Base-by-base conservation (phyloP, 2,797 vertebrate species). In the Enteromius viviparus region DNA sequence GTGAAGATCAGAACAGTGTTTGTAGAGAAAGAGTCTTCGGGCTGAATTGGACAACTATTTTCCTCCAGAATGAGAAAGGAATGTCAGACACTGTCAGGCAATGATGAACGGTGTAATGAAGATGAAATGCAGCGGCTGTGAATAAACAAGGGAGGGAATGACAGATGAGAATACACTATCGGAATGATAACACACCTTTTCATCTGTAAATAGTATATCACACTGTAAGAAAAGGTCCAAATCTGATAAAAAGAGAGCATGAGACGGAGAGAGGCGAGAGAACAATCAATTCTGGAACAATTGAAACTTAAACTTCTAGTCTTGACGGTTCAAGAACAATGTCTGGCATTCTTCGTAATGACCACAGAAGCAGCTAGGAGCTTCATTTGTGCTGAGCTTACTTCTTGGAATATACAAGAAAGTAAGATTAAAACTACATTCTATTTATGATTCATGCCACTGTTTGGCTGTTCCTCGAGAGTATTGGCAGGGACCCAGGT, bases 311-410 rank as follows among this genome's bases (percentile, higher is more conserved):
- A 92, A 88, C 84, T 85, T 76, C 49, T 76, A 71, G 89, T 85
- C 85, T 93, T 91, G 87, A 91, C 91, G 89, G 90, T 90, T 91
- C 79, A 87, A 84, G 87, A 94, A 94, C 91, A 93, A 94, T 92
- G 90, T 91, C 89, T 85, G 85, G 85, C 89, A 91, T 92, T 93
- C 90, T 91, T 94, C 78, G 84, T 86, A 66, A 79, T 58, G 85
- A 90, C 90, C 91, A 40, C 91, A 92, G 88, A 91, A 91, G 37
- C 65, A 68, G 34, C 40, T 21, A 8, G 40, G 3, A 32, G 8
- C 26, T 12, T 62, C 23, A 62, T 62, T 62, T 62, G 58, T 62
- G 11, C 12, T 62, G 0, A 62, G 58, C 11, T 62, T 62, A 29
- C 23, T 60, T 60, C 26, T 60, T 26, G n/a, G 11, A 60, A 1